Conservation (phyloP, 2,888 invertebrate species). For the Magallana nippona region DNA sequence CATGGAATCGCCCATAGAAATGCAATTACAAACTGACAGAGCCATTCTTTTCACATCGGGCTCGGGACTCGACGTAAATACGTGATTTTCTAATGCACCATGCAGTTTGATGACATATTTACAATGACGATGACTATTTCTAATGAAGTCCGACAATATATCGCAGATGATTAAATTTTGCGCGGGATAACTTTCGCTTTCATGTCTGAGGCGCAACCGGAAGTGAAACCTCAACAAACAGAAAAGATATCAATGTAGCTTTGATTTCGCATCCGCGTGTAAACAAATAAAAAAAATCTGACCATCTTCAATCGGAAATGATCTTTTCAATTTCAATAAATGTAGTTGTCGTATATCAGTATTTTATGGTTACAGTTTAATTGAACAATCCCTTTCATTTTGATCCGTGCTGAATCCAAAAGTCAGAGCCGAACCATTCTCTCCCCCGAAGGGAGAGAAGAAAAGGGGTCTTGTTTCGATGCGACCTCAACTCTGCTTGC, state of each 20-base stretch:
- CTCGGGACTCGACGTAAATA: slow-evolving; percentile 17
- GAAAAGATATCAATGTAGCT: neutral
- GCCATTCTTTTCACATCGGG: neutral
- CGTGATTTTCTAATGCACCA: neutral
- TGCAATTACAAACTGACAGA: slow-evolving; percentile 20
- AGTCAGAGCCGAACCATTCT: neutral
- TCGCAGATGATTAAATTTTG: too few species aligned
- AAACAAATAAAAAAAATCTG: too few species aligned
- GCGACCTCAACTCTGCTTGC: slow-evolving; percentile 20
- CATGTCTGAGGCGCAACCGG: neutral
- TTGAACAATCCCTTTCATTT: neutral
- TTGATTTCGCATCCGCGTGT: too few species aligned
- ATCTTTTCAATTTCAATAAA: too few species aligned
- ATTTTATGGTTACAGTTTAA: neutral
- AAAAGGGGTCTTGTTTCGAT: slow-evolving; percentile 34
- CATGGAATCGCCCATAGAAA: slow-evolving; percentile 26
- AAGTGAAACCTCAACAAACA: slow-evolving; percentile 18
- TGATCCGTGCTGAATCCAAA: slow-evolving; percentile 3
- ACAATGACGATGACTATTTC: neutral
- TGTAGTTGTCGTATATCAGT: neutral
- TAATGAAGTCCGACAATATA: too few species aligned
- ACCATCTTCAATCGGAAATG: too few species aligned
- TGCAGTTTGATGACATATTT: neutral
- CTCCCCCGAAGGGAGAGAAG: slow-evolving; percentile 14
- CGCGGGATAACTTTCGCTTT: too few species aligned